phyloP scores from a whole-genome alignment of 2,113 vertebrate species.

The pig (Sus scrofa) region T2T-Sscrofa CM000820.6:78011501-78012000 shows the following conservation, averaged over 20 bases:
- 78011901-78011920: constrained; percentile 1
- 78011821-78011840: not conserved
- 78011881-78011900: not conserved
- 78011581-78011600: not conserved
- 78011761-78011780: not conserved
- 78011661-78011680: no score
- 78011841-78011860: not conserved
- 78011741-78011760: not conserved
- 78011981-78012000: not conserved
- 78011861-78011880: not conserved
- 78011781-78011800: not conserved
- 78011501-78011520: not conserved
- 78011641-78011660: not conserved
- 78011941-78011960: constrained; percentile 20
- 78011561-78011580: not conserved
- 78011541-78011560: not conserved
- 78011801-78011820: not conserved
- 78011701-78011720: not conserved
- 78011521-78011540: not conserved
- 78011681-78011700: not conserved
- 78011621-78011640: not conserved
- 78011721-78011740: not conserved
- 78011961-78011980: not conserved
- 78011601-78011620: not conserved
- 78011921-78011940: not conserved